Base-by-base conservation (phyloP, 2,113 vertebrate species). In the Cygnus atratus region DNA sequence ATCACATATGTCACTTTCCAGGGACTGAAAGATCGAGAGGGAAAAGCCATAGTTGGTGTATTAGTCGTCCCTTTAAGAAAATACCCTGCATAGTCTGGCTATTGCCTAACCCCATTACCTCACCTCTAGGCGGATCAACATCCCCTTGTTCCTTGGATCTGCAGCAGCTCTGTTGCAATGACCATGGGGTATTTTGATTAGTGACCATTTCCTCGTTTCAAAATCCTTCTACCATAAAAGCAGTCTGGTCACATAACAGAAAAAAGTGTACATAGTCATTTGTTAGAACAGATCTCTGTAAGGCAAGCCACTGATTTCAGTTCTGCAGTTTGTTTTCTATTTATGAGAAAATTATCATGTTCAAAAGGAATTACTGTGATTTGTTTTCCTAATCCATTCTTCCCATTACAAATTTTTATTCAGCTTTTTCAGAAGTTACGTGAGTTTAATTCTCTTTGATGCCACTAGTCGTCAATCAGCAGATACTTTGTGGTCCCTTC, bases 1-100 rank as follows among this genome's bases (percentile, higher is more conserved):
- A 92, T 74, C 88, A 84, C 70, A 71, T 91, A 52, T 90, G 46
- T 94, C 58, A 90, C 70, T 95, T 95, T 87, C 31, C 78, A 83
- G 61, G 46, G 68, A 54, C 79, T 55, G 83, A 88, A 77, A 61
- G 58, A 68, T 20, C 26, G 15, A 65, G 43, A 92, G 57, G 43
- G 46, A 94, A 66, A 88, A 93, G 58, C 65, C 41, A 28, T 20
- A 59, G 31, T 66, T 62, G 74, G 13, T 71, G n/a, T 58, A 85
- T 92, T 61, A 78, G 29, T 46, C 87, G 63, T 61, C 70, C 81
- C 72, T 93, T 55, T 46, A 54, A 85, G 44, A 81, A 68, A 74
- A 63, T 15, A n/a, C 1, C 14, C 76, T 84, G 35, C 68, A 78
- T 67, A 87, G 85, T 75, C 62, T 77, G 33, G 9, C 82, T 77